These are phyloP conservation scores for Carterocephalus palaemon DNA, from an alignment of 2,888 invertebrate genomes.

Conservation along the genomic window DNA sequence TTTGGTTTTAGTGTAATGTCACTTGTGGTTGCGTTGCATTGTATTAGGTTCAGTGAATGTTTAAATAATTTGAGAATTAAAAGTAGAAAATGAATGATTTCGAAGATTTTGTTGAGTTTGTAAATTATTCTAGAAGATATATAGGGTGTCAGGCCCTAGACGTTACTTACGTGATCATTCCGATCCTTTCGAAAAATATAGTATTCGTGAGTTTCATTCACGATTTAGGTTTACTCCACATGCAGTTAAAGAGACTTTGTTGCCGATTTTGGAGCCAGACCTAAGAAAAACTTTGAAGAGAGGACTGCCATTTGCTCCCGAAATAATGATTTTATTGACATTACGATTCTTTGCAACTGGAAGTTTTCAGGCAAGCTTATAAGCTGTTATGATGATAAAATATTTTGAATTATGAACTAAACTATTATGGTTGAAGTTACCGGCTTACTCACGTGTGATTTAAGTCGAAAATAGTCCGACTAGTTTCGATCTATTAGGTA, in stretches of 20 bases:
- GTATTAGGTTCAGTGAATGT: neutral
- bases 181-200: conserved; percentile 26
- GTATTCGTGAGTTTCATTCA: conserved; percentile 14
- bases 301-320: conserved; percentile 32
- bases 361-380: conserved; percentile 29
- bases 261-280: conserved; percentile 21
- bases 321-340: conserved; percentile 30
- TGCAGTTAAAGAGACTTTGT: conserved; percentile 12
- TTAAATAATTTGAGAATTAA: neutral
- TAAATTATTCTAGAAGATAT: conserved; percentile 10
- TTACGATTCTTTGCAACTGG: conserved; percentile 30
- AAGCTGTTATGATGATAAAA: neutral
- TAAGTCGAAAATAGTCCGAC: too few species aligned
- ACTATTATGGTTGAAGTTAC: too few species aligned
- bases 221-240: conserved; percentile 24
- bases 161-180: conserved; percentile 26
- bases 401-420: neutral
- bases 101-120: conserved; percentile 19
- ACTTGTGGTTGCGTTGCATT: neutral
- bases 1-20: neutral
- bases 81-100: conserved; percentile 10
- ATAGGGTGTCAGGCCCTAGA: conserved; percentile 17
- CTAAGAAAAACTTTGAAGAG: conserved; percentile 26
- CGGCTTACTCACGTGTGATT: too few species aligned
- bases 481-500: too few species aligned